phyloP scores from a whole-genome alignment of 2,113 vertebrate genomes.

The Sitta europaea region DNA sequence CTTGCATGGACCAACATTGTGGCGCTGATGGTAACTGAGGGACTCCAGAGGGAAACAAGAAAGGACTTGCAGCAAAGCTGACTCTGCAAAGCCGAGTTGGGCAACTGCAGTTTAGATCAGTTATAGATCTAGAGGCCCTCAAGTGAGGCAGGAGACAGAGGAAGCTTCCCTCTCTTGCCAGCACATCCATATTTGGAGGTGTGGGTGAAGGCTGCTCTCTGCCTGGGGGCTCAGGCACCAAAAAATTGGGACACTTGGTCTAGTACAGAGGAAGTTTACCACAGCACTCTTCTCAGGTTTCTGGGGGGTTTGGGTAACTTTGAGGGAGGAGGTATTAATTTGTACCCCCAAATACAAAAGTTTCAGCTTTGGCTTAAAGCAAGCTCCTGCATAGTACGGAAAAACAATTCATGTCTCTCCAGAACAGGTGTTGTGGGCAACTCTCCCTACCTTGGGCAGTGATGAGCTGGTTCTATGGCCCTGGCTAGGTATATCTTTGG shows the following conservation, averaged over 20 bases:
- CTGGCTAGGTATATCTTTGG: neutral
- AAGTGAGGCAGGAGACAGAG: slow-evolving; percentile 30
- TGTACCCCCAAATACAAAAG: neutral
- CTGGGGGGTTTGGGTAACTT: neutral
- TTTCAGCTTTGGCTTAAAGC: neutral
- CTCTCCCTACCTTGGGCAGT: neutral
- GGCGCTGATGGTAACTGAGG: neutral
- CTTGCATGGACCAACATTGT: neutral
- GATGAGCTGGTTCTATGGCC: neutral
- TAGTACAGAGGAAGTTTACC: neutral
- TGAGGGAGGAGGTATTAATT: neutral
- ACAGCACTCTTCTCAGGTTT: neutral
- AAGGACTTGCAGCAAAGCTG: slow-evolving; percentile 47
- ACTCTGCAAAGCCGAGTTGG: slow-evolving; percentile 34
- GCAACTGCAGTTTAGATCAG: slow-evolving; percentile 50
- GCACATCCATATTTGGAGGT: slow-evolving; percentile 36
- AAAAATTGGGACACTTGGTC: neutral
- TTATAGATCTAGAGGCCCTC: slow-evolving; percentile 59
- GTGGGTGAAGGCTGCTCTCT: neutral
- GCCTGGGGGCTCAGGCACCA: neutral
- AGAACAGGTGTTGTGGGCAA: accelerated
- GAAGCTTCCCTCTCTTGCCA: slow-evolving; percentile 15
- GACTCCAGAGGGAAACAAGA: slow-evolving; percentile 33
- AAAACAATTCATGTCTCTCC: neutral
- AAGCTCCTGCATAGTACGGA: accelerated